Base-by-base conservation (phyloP, 2,797 vertebrate species). In the Scarus forsteni region DNA sequence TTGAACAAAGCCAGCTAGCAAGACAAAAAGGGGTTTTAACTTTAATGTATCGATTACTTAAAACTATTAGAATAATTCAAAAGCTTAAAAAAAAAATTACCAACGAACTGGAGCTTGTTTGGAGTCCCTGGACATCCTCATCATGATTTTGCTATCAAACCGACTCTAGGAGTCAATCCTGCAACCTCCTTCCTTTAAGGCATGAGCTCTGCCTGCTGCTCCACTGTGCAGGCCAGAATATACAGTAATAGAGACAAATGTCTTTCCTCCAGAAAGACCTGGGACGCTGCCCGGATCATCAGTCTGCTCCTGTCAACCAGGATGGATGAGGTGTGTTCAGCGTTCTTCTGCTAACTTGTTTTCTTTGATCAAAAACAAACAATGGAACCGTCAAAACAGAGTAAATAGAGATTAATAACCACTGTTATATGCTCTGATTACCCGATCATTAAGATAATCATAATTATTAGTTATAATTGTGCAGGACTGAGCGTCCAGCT, bases 361-460 rank as follows among this genome's bases (percentile, higher is more conserved):
- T 4, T 6, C 27, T 44, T 54, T 55, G 10, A 16, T 46, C 15
- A 35, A 35, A 53, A n/a, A 15, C 49, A 34, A 27, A 6, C 0
- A 15, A 49, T 1, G 11, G 18, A 49, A 44, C 50, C 27, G 5
- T 19, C 34, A 4, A 13, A 73, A 49, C 10, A 16, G 15, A 42
- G 60, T 16, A 81, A 71, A 68, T 45, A 44, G 50, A 82, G 75
- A 75, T 45, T 57, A 7, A 71, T 65, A n/a, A 16, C 45, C 12
- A 11, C 5, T 63, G 67, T 78, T 51, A 60, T 1, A 12, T 15
- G 13, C 12, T 14, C 7, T n/a, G 14, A 59, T 44, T 45, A 64
- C 3, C 19, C 14, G 6, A 66, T 43, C n/a, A 15, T 0, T 16
- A 11, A 36, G 44, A 55, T 67, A 60, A 66, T 52, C 0, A 0